Evolutionary conservation across 2,888 invertebrate species (phyloP), one percentile per base, ranked within the genome.

Genomic region (Acanthosoma haemorrhoidale): DNA sequence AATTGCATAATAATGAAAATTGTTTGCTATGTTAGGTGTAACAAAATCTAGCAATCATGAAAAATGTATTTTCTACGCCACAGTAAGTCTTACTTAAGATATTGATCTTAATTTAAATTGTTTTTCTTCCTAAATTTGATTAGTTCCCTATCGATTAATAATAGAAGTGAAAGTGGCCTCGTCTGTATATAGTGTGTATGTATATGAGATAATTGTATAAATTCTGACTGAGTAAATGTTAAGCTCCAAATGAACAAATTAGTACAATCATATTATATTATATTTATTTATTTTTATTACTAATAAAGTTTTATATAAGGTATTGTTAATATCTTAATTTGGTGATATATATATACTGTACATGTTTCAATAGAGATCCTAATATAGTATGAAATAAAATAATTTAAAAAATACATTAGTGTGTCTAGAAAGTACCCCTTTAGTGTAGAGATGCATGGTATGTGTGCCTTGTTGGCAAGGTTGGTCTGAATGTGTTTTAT

Each of bases 221-320:
- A 51, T 51, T 51, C 21, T 25, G 25, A 51, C 51, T 51, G 25
- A 51, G 29, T 51, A 51, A 25, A 25, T 51, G 51, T 25, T 51
- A 51, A 51, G 25, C n/a, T 51, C 51, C 25, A 25, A 51, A 51
- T 25, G 51, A 51, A 51, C 51, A 51, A 51, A n/a, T 51, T 21
- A 18, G 21, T 21, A 43, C 43, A 13, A 43, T 25, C 32, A 32
- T 6, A 6, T 3, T 25, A 32, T 6, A 6, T 3, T 25, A 51
- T 51, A 51, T 51, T 51, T 51, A 51, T 51, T 51, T 51, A 51
- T 25, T 51, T 51, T 51, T 51, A 51, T 25, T 51, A 51, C 25
- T 51, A 51, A 25, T 25, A 13, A 43, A 51, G 2, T 11, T 25
- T 29, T 25, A 51, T 25, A 25, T 25, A 51, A 51, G 29, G 29